Evolutionary conservation across 1,140 invertebrate genomes (phyloP).

Genomic region (Drosophila yakuba): DNA sequence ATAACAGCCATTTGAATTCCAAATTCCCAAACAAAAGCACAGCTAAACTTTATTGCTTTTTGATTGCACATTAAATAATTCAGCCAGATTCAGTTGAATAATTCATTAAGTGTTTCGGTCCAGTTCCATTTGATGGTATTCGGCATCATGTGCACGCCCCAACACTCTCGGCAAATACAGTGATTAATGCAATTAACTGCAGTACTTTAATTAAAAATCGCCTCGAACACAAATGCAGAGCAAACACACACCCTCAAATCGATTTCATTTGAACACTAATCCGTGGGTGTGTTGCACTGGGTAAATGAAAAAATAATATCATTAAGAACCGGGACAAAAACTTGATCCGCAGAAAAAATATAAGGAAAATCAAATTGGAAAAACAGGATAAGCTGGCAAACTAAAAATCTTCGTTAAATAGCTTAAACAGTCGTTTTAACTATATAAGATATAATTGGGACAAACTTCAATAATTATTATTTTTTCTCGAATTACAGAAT

Average conservation of each 20-base stretch:
- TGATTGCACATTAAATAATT: constrained; percentile 39
- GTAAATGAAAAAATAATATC: constrained; percentile 76
- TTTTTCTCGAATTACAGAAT: background rate
- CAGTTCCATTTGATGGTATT: background rate
- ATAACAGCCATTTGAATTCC: constrained; percentile 8
- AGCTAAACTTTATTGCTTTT: constrained; percentile 29
- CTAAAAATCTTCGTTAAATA: constrained; percentile 1
- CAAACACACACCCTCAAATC: constrained; percentile 39
- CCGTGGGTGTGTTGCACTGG: constrained; percentile 43
- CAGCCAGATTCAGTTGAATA: constrained; percentile 27
- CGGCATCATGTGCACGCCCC: constrained; percentile 10
- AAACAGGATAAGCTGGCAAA: constrained; percentile 13
- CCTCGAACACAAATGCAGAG: constrained; percentile 25
- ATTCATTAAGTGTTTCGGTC: constrained; percentile 7
- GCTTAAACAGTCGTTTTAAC: background rate
- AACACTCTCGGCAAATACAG: constrained; percentile 42
- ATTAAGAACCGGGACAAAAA: constrained; percentile 51
- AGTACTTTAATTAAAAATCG: constrained; percentile 71
- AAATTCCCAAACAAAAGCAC: constrained; percentile 9
- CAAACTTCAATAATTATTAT: background rate
- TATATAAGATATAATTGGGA: background rate
- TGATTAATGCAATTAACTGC: constrained; percentile 78
- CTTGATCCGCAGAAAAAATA: constrained; percentile 27
- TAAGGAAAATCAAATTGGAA: constrained; percentile 9
- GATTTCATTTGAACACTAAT: constrained; percentile 67